phyloP scores from a whole-genome alignment of 2,113 vertebrate genomes.

The Naja naja region DNA sequence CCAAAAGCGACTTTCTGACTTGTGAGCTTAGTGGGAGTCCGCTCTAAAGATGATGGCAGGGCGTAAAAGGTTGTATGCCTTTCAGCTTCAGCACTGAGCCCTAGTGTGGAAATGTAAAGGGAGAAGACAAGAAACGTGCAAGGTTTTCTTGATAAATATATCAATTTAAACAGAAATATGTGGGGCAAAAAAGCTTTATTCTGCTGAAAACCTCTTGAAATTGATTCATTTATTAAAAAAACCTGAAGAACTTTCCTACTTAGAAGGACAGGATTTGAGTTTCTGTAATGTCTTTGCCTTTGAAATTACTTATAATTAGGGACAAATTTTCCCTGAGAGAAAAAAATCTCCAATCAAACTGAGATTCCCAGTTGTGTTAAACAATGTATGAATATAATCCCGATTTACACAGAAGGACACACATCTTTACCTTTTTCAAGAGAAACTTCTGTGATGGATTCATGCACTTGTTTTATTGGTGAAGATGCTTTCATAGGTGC shows the following conservation, averaged over 20 bases:
- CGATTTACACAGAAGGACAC: background rate
- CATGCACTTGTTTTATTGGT: slow-evolving; percentile 74
- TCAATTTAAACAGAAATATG: background rate
- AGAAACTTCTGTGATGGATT: slow-evolving; percentile 65
- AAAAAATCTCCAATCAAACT: background rate
- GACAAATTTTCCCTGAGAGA: background rate
- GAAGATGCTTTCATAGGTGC: slow-evolving; percentile 75
- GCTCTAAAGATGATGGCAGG: slow-evolving; percentile 80
- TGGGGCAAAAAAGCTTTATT: background rate
- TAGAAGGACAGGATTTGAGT: background rate
- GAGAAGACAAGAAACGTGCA: slow-evolving; percentile 31
- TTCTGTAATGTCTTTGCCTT: background rate
- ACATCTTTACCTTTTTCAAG: slow-evolving; percentile 84
- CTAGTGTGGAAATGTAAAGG: slow-evolving; percentile 68
- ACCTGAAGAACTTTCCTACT: background rate
- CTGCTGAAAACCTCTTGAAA: background rate
- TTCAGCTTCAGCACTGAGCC: slow-evolving; percentile 78
- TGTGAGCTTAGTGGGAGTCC: slow-evolving; percentile 85
- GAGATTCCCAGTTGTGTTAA: background rate
- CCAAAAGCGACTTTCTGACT: slow-evolving; percentile 87
- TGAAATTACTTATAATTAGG: background rate
- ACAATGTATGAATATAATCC: background rate
- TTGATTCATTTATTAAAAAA: background rate
- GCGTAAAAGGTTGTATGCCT: slow-evolving; percentile 73
- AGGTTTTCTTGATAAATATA: background rate